Base-by-base conservation (phyloP, 92 coral and sea anemone species). In the Zoanthus sociatus region DNA sequence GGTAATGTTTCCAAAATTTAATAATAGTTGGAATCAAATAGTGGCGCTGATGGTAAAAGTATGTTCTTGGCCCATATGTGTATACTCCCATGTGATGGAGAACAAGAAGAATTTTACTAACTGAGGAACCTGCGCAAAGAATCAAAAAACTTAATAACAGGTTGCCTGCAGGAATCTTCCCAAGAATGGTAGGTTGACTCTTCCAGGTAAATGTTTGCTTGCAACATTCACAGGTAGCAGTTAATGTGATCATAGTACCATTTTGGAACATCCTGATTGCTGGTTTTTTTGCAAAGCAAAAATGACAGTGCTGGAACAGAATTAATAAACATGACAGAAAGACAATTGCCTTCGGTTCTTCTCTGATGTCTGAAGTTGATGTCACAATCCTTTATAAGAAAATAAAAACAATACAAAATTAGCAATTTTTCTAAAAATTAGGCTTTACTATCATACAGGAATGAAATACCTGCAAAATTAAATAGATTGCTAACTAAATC, bases 251-350 rank as follows among this genome's bases (percentile, higher is more conserved):
- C 83, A 86, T 77, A 16, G 90, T 87, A 31, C 71, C 86, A 3
- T 60, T 78, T 20, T 78, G 88, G 75, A 91, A 18, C 20, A 20
- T 30, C 33, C 33, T 21, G 13, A 18, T 3, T 30, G 13, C 42
- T 67, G 72, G 72, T 8, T 67, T 67, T 9, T 3, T 76, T 71
- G 66, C 86, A 26, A 78, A 92, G 71, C 79, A 85, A 3, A 60
- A 30, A 56, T 93, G 90, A 73, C 94, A 91, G 73, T 88, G 83
- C 77, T 93, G 90, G 51, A 91, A 93, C 17, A 88, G 87, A 9
- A 82, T 77, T 31, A 86, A 60, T 10, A 93, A 77, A 54, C 84
- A 79, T 20, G 91, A 85, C 7, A 93, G 60, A 70, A 93, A 93
- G 3, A 93, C 92, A 11, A 75, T 75, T 46, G 60, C 61, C 78